phyloP scores from a whole-genome alignment of 1,140 invertebrate genomes.

The Lasioglossum baleicum region DNA sequence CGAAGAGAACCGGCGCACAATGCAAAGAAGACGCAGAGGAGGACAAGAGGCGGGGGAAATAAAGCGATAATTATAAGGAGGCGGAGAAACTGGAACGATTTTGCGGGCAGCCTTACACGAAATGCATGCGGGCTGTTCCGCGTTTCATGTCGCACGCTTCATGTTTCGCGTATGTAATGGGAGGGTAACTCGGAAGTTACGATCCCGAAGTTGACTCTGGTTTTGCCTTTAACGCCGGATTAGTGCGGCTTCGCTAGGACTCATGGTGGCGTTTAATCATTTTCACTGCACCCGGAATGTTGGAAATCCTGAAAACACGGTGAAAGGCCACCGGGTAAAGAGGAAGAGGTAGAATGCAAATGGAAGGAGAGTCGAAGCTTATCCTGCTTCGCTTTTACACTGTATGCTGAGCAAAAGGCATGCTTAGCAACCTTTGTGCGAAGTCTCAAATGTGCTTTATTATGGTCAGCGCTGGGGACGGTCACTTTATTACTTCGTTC shows the following conservation, averaged over 20 bases:
- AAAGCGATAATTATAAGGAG: constrained; percentile 40
- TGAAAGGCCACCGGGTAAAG: constrained; percentile 8
- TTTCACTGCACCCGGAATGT: constrained; percentile 54
- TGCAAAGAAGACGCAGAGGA: neutral
- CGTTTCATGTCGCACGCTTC: constrained; percentile 41
- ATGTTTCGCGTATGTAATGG: constrained; percentile 49
- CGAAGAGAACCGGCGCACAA: neutral
- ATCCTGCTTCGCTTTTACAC: constrained; percentile 48
- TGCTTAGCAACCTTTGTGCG: neutral
- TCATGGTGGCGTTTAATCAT: constrained; percentile 72
- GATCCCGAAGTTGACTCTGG: constrained; percentile 69
- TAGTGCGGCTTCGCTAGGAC: constrained; percentile 74
- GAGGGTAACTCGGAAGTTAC: constrained; percentile 68
- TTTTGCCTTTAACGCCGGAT: constrained; percentile 75
- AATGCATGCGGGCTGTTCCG: constrained; percentile 49
- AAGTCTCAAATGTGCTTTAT: neutral
- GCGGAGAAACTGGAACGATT: constrained; percentile 17
- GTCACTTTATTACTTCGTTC: too few relatives aligned
- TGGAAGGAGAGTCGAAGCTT: constrained; percentile 44
- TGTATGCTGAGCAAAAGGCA: neutral
- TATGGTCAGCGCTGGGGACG: neutral
- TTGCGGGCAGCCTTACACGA: constrained; percentile 22
- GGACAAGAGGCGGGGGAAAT: neutral
- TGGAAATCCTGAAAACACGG: constrained; percentile 47
- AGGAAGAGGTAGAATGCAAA: constrained; percentile 14